phyloP scores from a whole-genome alignment of 2,797 vertebrate genomes.

The Cirrhinus molitorella region DNA sequence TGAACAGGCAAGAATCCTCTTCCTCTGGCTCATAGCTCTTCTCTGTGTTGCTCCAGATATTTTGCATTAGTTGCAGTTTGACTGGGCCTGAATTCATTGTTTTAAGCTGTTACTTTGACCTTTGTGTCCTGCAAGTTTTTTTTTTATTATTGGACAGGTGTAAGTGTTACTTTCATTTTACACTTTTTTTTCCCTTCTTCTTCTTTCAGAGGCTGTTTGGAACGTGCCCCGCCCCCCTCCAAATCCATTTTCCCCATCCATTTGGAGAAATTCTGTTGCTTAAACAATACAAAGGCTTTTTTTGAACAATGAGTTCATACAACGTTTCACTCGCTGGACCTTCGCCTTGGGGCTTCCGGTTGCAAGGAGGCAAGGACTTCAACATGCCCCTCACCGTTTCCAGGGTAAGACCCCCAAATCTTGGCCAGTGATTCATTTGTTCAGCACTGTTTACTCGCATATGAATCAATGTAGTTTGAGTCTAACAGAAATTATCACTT shows the following conservation, averaged over 20 bases:
- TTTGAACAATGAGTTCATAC: slow-evolving; percentile 87
- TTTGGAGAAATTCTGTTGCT: slow-evolving; percentile 57
- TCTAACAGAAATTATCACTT: too few species aligned
- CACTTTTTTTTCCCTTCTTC: slow-evolving; percentile 36
- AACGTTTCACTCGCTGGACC: slow-evolving; percentile 89
- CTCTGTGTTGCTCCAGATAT: slow-evolving; percentile 62
- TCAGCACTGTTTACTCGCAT: neutral
- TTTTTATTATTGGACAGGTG: slow-evolving; percentile 8
- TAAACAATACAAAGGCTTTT: slow-evolving; percentile 44
- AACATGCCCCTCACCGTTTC: slow-evolving; percentile 99
- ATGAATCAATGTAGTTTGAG: neutral
- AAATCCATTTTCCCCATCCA: slow-evolving; percentile 48
- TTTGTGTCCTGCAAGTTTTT: slow-evolving; percentile 19
- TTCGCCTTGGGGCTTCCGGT: slow-evolving; percentile 96
- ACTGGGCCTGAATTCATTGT: slow-evolving; percentile 47
- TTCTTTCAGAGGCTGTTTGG: slow-evolving; percentile 76
- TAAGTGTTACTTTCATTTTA: slow-evolving; percentile 39
- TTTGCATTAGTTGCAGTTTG: slow-evolving; percentile 52
- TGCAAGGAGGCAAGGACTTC: slow-evolving; percentile 98
- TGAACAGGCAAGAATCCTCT: slow-evolving; percentile 85
- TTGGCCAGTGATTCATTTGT: neutral
- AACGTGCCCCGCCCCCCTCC: slow-evolving; percentile 51
- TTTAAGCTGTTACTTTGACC: slow-evolving; percentile 26
- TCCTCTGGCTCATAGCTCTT: slow-evolving; percentile 57
- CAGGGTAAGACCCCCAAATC: slow-evolving; percentile 81